Evolutionary conservation across 2,888 invertebrate genomes (phyloP).

Genomic region (Lasioglossum morio): DNA sequence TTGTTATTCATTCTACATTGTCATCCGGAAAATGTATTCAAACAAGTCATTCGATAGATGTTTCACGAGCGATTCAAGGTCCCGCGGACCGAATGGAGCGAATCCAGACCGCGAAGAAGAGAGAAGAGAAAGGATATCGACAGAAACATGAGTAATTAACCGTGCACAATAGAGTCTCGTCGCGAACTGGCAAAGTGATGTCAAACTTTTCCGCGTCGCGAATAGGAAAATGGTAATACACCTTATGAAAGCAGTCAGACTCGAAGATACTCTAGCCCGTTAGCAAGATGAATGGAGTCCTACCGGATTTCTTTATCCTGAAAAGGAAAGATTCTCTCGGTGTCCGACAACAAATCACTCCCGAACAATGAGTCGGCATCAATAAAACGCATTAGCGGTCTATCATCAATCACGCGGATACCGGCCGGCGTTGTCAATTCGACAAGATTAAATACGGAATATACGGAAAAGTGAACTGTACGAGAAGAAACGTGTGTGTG

Average conservation of each 20-base stretch:
- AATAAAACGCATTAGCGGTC: constrained; percentile 2
- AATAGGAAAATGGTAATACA: neutral
- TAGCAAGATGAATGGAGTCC: constrained; percentile 11
- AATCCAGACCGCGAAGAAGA: neutral
- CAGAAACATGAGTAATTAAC: neutral
- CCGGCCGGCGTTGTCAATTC: neutral
- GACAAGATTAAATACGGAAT: neutral
- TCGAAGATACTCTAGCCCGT: neutral
- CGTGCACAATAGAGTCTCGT: neutral
- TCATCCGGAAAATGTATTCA: no score
- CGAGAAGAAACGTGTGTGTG: neutral
- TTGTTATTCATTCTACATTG: no score
- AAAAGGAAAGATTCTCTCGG: constrained; percentile 5
- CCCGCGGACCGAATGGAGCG: neutral
- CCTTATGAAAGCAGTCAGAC: neutral
- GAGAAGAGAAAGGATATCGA: neutral
- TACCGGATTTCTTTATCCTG: constrained; percentile 2
- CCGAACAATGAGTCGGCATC: constrained; percentile 3
- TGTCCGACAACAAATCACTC: constrained; percentile 14
- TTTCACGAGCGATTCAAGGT: neutral
- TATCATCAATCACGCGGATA: constrained; percentile 3
- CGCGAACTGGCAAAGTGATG: neutral
- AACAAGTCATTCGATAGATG: neutral
- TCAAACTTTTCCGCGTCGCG: neutral
- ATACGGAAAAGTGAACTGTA: neutral